Evolutionary conservation across 2,113 vertebrate species (phyloP).

Genomic region (Xiphorhynchus elegans): DNA sequence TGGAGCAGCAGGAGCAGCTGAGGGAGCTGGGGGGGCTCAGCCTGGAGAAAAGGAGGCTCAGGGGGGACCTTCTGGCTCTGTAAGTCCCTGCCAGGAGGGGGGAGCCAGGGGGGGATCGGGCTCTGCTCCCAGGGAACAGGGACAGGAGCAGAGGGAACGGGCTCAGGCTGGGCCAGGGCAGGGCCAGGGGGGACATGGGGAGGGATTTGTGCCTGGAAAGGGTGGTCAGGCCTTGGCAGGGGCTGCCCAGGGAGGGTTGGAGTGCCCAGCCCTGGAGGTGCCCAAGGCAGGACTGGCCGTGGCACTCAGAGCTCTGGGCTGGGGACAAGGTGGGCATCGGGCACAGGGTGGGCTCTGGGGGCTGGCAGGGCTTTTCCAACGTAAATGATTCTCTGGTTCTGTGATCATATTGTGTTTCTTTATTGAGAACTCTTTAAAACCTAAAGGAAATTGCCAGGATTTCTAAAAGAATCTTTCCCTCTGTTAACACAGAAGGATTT

Average conservation of each 20-base stretch:
- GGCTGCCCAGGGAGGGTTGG: not conserved
- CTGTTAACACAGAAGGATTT: not conserved
- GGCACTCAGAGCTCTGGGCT: not conserved
- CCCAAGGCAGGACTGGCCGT: not conserved
- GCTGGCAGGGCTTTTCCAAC: accelerated
- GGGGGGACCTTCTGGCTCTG: not conserved
- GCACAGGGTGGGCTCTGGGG: not conserved
- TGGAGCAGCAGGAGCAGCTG: not conserved
- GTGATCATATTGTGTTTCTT: not conserved
- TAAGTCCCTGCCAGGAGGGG: not conserved
- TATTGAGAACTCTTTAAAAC: not conserved
- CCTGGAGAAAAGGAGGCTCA: not conserved
- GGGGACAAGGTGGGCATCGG: accelerated
- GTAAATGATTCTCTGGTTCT: accelerated
- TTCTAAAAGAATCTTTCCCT: not conserved
- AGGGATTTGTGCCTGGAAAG: not conserved
- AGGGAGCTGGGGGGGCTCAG: not conserved
- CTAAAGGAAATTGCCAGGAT: not conserved
- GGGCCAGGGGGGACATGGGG: accelerated
- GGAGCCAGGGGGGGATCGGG: not conserved
- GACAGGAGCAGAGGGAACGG: not conserved
- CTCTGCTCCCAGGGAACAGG: not conserved
- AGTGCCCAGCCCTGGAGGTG: not conserved
- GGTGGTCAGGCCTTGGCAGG: not conserved
- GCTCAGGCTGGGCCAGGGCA: not conserved